Evolutionary conservation across 2,888 invertebrate species (phyloP).

Genomic region (Pseudococcus longispinus): DNA sequence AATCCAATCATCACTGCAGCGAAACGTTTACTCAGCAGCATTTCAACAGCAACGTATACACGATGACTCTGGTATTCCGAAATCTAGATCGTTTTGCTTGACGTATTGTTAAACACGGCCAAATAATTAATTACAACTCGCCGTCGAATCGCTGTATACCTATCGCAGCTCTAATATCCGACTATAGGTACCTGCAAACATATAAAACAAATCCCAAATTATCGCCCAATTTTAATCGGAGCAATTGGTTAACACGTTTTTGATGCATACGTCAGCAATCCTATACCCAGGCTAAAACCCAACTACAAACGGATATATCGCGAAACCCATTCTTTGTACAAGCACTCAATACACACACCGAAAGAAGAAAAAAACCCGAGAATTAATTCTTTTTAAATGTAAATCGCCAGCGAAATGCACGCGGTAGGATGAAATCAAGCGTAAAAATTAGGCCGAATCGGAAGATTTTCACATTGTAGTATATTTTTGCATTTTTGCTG

Average conservation of each 20-base stretch:
- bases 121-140: background rate
- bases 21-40: background rate
- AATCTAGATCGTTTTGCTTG: constrained; percentile 30
- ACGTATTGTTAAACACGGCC: background rate
- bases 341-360: background rate
- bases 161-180: background rate
- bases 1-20: background rate
- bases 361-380: background rate
- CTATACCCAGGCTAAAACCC: background rate
- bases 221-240: constrained; percentile 13
- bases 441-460: constrained; percentile 15
- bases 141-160: background rate
- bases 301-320: background rate
- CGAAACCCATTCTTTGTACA: background rate
- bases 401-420: background rate
- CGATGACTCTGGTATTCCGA: background rate
- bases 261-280: background rate
- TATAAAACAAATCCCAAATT: background rate
- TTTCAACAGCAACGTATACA: background rate
- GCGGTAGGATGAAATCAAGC: background rate
- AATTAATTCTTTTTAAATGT: background rate
- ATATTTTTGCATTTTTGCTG: background rate
- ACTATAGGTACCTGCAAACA: background rate
- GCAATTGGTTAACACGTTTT: background rate
- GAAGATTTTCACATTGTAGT: background rate